phyloP scores from a whole-genome alignment of 2,888 invertebrate genomes.

The Drosophila emarginata region DNA sequence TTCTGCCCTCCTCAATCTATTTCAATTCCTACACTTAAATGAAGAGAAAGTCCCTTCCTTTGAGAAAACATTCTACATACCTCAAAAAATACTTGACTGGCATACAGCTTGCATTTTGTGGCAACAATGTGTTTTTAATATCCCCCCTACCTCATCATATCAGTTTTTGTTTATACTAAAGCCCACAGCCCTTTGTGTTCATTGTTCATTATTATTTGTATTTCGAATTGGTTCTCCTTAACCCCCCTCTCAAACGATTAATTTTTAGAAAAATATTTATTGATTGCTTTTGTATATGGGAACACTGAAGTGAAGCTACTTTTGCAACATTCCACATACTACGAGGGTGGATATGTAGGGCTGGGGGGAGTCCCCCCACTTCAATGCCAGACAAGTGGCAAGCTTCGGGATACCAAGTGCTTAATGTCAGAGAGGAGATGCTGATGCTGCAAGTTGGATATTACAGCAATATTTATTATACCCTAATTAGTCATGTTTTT shows the following conservation, averaged over 20 bases:
- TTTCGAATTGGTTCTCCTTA: slow-evolving; percentile 41
- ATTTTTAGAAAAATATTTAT: slow-evolving; percentile 59
- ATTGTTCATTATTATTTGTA: slow-evolving; percentile 58
- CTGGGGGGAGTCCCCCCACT: slow-evolving; percentile 20
- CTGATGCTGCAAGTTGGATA: neutral
- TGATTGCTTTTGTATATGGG: slow-evolving; percentile 50
- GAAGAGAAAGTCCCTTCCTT: neutral
- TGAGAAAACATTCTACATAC: neutral
- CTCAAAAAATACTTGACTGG: neutral
- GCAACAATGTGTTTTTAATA: slow-evolving; percentile 7
- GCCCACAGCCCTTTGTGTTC: slow-evolving; percentile 29
- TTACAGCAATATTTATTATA: slow-evolving; percentile 41
- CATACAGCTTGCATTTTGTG: slow-evolving; percentile 1
- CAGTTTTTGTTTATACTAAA: slow-evolving; percentile 4
- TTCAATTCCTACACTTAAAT: neutral
- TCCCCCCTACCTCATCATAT: slow-evolving; percentile 33
- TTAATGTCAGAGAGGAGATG: slow-evolving; percentile 28
- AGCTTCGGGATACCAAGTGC: slow-evolving; percentile 36
- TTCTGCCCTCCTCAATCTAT: too few species aligned
- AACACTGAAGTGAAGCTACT: slow-evolving; percentile 23
- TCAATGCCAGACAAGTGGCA: slow-evolving; percentile 45
- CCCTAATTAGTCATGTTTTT: slow-evolving; percentile 63
- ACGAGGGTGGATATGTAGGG: slow-evolving; percentile 14
- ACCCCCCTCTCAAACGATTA: slow-evolving; percentile 36
- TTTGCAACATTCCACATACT: slow-evolving; percentile 62